Conservation (phyloP, 2,888 invertebrate species). For the Hirtodrosophila duncani region DNA sequence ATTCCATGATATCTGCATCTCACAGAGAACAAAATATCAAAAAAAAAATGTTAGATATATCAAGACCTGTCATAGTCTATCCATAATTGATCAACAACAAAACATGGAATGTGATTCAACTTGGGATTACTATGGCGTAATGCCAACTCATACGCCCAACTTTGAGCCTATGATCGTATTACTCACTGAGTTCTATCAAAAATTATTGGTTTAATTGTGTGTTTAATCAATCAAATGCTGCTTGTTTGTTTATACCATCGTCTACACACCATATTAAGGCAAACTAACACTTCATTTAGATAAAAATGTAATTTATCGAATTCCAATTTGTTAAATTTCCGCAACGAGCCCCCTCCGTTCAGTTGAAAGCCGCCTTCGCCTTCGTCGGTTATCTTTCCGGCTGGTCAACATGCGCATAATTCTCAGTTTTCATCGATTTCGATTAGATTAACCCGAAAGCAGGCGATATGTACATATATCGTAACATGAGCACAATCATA, state of each 20-base stretch:
- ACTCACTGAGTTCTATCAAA: too few species aligned
- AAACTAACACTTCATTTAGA: conserved; percentile 60
- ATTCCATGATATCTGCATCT: too few species aligned
- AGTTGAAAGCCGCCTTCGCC: conserved; percentile 53
- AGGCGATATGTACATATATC: conserved; percentile 26
- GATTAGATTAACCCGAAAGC: conserved; percentile 8
- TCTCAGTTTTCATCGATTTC: background rate
- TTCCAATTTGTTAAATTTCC: conserved; percentile 49
- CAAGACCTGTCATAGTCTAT: too few species aligned
- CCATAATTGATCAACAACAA: too few species aligned
- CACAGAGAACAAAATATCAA: too few species aligned
- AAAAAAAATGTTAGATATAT: too few species aligned
- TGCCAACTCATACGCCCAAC: too few species aligned
- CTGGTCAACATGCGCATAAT: background rate
- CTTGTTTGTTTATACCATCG: conserved; percentile 41
- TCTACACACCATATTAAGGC: conserved; percentile 36
- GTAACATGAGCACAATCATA: conserved; percentile 16
- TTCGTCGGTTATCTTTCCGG: background rate
- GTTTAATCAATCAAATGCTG: conserved; percentile 68
- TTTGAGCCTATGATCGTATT: too few species aligned
- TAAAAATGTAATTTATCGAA: conserved; percentile 67
- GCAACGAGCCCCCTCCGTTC: conserved; percentile 53
- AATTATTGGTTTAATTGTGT: conserved; percentile 62
- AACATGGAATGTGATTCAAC: too few species aligned
- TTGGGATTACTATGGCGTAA: too few species aligned